Base-by-base conservation (phyloP, 2,113 vertebrate species). In the Furnarius figulus region DNA sequence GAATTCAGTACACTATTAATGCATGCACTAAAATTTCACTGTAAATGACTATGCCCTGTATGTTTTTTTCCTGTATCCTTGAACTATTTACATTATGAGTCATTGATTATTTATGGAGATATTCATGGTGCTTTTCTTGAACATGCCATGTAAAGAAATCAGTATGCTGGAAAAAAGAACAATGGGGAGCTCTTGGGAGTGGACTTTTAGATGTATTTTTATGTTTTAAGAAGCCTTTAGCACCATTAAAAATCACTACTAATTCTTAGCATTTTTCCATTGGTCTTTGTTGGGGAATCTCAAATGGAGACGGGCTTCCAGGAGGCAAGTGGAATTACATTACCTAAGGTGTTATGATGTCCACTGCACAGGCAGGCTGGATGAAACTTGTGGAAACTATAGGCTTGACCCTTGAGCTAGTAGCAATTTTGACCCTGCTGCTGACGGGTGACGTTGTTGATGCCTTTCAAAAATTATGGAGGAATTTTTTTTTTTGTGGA, bases 121-220 rank as follows among this genome's bases (percentile, higher is more conserved):
- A 70, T 87, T 87, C 70, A 31, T 55, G 58, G 70, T 91, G 66
- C 90, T 93, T 97, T 93, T 83, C 81, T 95, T 96, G 93, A 87
- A 73, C 39, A 62, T 79, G 25, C 25, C 50, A 27, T 23, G 35
- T 65, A 70, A 89, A 94, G 58, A 91, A 52, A 76, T 87, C 62
- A 80, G 74, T 80, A 80, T 58, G 50, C 61, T 7, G 0, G 1
- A 95, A 75, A 74, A 73, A 85, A 63, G 46, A 85, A 47, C 59
- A 80, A 83, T 1, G 5, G 35, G 33, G 24, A 91, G 50, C 40
- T 91, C 6, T 16, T n/a, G 59, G 71, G 71, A 91, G 63, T 63
- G 42, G 67, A 63, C 55, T 86, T 93, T 20, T 28, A 84, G 10
- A 50, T 84, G 90, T 92, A 35, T 50, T 95, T 94, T 97, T 35